A percentile compares a stretch with the other conserved stretches of the same genome.
Evolutionary conservation across 2,888 invertebrate genomes (phyloP).

Genomic region (Ormia ochracea): DNA sequence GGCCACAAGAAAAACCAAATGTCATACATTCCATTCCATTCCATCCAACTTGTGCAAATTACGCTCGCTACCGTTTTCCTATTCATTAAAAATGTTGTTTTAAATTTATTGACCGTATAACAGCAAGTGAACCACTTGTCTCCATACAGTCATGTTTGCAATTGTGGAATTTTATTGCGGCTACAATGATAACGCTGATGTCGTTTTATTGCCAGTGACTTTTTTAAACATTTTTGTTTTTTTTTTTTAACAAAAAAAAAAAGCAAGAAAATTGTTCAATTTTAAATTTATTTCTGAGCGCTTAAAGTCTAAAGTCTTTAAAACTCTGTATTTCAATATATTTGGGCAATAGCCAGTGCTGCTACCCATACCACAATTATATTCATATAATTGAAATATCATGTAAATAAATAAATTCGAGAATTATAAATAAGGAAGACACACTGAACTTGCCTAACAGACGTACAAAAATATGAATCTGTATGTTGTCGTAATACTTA

Average conservation of each 20-base stretch:
- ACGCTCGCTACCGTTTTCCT: conserved; percentile 10
- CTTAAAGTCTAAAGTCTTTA: no score
- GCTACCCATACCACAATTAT: no score
- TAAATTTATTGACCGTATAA: conserved; percentile 13
- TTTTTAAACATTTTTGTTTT: no score
- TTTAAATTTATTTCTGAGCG: neutral
- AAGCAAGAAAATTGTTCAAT: neutral
- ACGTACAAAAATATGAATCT: no score
- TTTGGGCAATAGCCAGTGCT: no score
- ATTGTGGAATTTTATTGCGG: conserved; percentile 7
- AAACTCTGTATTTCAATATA: no score
- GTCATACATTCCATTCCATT: no score
- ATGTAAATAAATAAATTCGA: no score
- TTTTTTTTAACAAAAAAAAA: neutral
- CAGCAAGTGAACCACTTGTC: neutral
- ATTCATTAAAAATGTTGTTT: conserved; percentile 45
- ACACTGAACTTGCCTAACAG: no score
- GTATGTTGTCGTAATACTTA: no score
- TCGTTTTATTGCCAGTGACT: neutral
- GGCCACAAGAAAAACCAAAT: neutral
- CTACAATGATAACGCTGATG: neutral
- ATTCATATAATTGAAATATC: no score
- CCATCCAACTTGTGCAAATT: neutral
- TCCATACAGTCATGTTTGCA: neutral
- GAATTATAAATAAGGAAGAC: no score